Percentiles rank a stretch among this genome's conserved stretches.
phyloP scores from a whole-genome alignment of 2,888 invertebrate species.

The Pediacus dermestoides region DNA sequence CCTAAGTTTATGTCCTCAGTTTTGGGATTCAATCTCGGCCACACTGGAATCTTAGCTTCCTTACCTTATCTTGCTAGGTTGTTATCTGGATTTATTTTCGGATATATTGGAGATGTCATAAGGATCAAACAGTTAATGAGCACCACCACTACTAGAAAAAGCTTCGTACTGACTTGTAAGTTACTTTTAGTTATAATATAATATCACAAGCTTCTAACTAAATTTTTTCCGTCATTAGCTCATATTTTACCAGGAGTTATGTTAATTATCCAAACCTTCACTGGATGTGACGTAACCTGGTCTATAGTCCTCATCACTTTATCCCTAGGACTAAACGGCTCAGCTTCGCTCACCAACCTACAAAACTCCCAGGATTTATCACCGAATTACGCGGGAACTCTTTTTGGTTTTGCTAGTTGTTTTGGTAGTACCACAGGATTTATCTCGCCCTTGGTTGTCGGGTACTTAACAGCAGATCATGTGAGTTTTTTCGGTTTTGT shows the following conservation, averaged over 20 bases:
- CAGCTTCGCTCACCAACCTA: conserved; percentile 46
- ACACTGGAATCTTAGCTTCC: conserved; percentile 67
- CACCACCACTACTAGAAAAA: conserved; percentile 60
- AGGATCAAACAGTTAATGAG: conserved; percentile 49
- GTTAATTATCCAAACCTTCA: conserved; percentile 55
- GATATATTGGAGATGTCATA: conserved; percentile 65
- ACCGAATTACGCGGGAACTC: conserved; percentile 68
- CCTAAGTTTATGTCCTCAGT: conserved; percentile 72
- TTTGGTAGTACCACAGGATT: conserved; percentile 68
- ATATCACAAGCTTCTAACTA: too few relatives aligned
- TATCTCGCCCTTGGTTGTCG: conserved; percentile 67
- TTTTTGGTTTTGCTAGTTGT: conserved; percentile 72
- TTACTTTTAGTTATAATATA: too few relatives aligned
- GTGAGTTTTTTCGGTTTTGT: too few relatives aligned
- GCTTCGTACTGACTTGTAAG: conserved; percentile 64
- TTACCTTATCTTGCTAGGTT: conserved; percentile 69
- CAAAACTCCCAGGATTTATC: conserved; percentile 64
- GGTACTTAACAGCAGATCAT: conserved; percentile 48
- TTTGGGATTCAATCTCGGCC: conserved; percentile 66
- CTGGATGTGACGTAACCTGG: conserved; percentile 60
- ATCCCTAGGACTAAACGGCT: conserved; percentile 60
- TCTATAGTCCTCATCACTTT: conserved; percentile 64
- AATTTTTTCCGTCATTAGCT: too few relatives aligned
- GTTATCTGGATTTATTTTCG: conserved; percentile 67
- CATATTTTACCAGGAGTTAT: conserved; percentile 53